Evolutionary conservation across 2,113 vertebrate genomes (phyloP).

Genomic region (Passer montanus): DNA sequence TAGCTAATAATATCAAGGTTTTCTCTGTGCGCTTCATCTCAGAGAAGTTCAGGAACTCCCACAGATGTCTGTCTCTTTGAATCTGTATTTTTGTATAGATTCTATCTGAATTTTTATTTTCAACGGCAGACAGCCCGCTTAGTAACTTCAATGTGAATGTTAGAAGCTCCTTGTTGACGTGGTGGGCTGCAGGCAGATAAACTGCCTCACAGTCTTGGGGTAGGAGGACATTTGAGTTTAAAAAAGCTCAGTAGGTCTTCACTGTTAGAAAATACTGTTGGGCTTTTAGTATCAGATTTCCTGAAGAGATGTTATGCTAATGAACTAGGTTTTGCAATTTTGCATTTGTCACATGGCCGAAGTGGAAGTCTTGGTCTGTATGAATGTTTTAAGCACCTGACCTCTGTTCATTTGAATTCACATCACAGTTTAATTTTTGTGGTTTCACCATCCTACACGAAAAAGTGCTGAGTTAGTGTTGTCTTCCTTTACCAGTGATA

Average conservation of each 20-base stretch:
- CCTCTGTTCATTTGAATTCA: background rate
- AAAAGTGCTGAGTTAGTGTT: background rate
- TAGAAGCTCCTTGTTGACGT: background rate
- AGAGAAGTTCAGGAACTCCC: background rate
- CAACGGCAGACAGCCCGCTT: background rate
- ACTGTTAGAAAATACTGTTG: background rate
- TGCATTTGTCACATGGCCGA: background rate
- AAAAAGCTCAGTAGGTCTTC: background rate
- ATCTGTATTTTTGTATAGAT: background rate
- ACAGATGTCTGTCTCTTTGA: background rate
- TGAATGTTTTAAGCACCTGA: background rate
- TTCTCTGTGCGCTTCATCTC: background rate
- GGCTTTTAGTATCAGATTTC: background rate
- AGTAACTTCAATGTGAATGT: background rate
- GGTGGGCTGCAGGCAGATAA: background rate
- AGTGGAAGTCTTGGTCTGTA: background rate
- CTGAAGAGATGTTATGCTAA: background rate
- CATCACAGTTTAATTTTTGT: background rate
- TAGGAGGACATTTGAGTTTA: background rate
- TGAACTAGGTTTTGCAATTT: background rate
- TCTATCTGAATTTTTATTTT: background rate
- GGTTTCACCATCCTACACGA: background rate
- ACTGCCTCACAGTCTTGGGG: background rate
- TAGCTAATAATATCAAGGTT: background rate
- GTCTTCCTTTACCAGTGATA: background rate